Base-by-base conservation (phyloP, 2,113 vertebrate species). In the Clinocottus analis region DNA sequence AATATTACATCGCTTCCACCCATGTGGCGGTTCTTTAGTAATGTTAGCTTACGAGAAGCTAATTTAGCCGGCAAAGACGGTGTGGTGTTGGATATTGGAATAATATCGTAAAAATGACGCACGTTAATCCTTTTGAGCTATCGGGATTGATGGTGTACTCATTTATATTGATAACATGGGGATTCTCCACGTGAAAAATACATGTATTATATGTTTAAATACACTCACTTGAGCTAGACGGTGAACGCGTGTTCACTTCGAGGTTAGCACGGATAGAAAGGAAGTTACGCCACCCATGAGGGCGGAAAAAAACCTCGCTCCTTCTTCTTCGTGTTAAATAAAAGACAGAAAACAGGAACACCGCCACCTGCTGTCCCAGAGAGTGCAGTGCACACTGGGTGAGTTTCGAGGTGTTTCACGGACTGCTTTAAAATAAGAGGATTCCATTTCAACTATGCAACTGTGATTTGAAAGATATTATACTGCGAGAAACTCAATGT, bases 171-270 rank as follows among this genome's bases (percentile, higher is more conserved):
- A 19, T 1, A 1, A 0, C 3, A 1, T 1, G 0, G 0, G 0
- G 5, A 1, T 60, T 72, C 3, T 5, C 2, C 0, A 2, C 0
- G 23, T 2, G 14, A 3, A 14, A 29, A 1, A 33, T 8, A 35
- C 0, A 13, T 35, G 69, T 71, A 8, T 76, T 56, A 21, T 2
- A 23, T 2, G 29, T 60, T 58, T 62, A 77, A 77, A 45, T 14
- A 33, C 70, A 94, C 94, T 95, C 84, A 95, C 94, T 94, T 95
- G 84, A 51, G 29, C 78, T 83, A 85, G 60, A 66, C 7, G 82
- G 49, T 60, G 84, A 80, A 72, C 84, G 90, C 89, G 94, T 93
- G 93, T 89, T 87, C 89, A 84, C 92, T 58, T 4, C 41, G 58
- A 79, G 62, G 82, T 66, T 89, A 86, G 87, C 80, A 29, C 81